Conservation (phyloP, 1,140 invertebrate species). For the Drosophila pallidifrons region DNA sequence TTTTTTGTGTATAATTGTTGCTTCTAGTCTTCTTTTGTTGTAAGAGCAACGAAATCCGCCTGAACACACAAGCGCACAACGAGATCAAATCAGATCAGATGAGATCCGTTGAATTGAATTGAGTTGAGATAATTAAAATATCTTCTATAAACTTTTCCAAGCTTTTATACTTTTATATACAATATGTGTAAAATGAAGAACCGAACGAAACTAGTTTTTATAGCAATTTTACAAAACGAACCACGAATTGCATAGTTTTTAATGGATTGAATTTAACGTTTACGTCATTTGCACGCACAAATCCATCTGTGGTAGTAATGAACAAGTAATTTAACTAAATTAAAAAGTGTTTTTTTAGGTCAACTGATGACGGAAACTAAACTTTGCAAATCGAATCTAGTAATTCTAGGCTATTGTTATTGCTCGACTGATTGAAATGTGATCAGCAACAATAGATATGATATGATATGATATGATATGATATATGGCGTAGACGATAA, state of each 20-base stretch:
- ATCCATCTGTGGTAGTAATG: constrained; percentile 55
- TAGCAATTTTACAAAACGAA: constrained; percentile 81
- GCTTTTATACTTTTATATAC: constrained; percentile 83
- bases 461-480: constrained; percentile 6
- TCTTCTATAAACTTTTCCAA: constrained; percentile 78
- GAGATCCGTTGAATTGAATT: constrained; percentile 53
- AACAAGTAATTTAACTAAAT: constrained; percentile 67
- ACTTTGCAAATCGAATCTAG: constrained; percentile 56
- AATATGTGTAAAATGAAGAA: constrained; percentile 76
- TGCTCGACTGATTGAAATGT: constrained; percentile 84
- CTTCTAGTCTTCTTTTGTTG: constrained; percentile 85
- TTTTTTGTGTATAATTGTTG: constrained; percentile 84
- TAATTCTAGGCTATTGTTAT: constrained; percentile 65
- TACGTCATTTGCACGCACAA: constrained; percentile 42
- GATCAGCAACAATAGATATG: constrained; percentile 43
- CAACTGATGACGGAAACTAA: constrained; percentile 68
- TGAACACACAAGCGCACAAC: constrained; percentile 60
- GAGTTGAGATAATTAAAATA: constrained; percentile 57
- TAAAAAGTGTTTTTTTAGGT: constrained; percentile 56
- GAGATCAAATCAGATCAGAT: constrained; percentile 51
- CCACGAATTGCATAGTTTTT: constrained; percentile 79
- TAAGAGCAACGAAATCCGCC: constrained; percentile 82
- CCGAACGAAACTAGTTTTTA: constrained; percentile 83
- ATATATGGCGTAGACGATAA: constrained; percentile 46
- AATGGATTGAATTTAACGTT: constrained; percentile 76